A percentile compares a stretch with the other conserved stretches of the same genome.
These are phyloP conservation scores for Blennius ocellaris DNA, from an alignment of 2,113 vertebrate genomes.

Conservation along the genomic window DNA sequence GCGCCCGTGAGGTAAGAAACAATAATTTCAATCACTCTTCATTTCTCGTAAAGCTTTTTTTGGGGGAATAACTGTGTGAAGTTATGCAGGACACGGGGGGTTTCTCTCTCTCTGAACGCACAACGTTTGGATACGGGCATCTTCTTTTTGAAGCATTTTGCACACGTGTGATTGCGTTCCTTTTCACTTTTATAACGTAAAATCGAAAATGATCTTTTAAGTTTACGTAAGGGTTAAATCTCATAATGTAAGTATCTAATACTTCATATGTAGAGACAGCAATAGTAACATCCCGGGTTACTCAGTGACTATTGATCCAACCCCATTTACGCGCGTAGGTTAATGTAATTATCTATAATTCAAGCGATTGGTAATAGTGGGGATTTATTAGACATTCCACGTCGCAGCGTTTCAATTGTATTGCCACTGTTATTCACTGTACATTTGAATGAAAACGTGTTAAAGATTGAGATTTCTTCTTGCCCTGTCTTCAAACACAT, in stretches of 20 bases:
- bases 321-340: slow-evolving; percentile 1
- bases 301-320: background rate
- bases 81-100: slow-evolving; percentile 5
- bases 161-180: background rate
- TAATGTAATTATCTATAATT: slow-evolving; percentile 21
- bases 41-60: background rate
- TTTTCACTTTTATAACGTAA: background rate
- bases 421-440: too few relatives aligned
- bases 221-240: background rate
- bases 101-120: background rate
- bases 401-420: too few relatives aligned
- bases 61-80: slow-evolving; percentile 10
- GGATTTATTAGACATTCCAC: background rate
- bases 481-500: too few relatives aligned
- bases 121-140: background rate
- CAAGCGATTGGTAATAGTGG: slow-evolving; percentile 13
- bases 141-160: slow-evolving; percentile 26
- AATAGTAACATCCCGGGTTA: slow-evolving; percentile 16
- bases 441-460: too few relatives aligned
- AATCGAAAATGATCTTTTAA: background rate
- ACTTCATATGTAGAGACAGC: slow-evolving; percentile 7
- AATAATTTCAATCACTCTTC: background rate
- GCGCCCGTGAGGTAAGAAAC: slow-evolving; percentile 64
- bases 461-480: too few relatives aligned
- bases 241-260: background rate